Percentiles rank a stretch among this genome's conserved stretches.
Conservation (phyloP, 2,888 invertebrate species). For the Agrochola circellaris region DNA sequence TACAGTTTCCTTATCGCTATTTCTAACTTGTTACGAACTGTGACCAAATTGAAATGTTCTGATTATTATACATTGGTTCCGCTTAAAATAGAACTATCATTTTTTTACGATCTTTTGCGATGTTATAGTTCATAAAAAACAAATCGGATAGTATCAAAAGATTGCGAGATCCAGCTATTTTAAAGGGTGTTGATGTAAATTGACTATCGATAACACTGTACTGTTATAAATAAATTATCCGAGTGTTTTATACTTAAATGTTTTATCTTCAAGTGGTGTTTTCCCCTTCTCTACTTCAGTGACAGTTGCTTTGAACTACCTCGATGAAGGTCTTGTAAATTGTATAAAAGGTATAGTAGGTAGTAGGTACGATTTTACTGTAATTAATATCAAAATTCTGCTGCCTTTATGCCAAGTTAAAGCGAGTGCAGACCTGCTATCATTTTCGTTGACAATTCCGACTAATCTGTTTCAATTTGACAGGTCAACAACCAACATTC, state of each 20-base stretch:
- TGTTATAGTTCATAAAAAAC: too few relatives aligned
- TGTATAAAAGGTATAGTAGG: too few relatives aligned
- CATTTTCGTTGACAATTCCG: too few relatives aligned
- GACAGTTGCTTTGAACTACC: not conserved
- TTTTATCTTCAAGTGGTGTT: not conserved
- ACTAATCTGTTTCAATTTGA: too few relatives aligned
- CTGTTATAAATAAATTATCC: not conserved
- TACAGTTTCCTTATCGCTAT: constrained; percentile 9
- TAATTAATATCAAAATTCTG: too few relatives aligned
- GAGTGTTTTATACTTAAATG: not conserved
- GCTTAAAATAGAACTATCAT: not conserved
- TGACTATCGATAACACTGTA: not conserved
- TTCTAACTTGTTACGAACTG: not conserved
- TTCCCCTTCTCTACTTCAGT: not conserved
- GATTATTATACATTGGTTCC: not conserved
- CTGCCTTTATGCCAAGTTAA: too few relatives aligned
- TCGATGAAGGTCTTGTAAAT: not conserved
- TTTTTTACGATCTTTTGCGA: not conserved
- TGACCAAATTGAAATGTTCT: constrained; percentile 1
- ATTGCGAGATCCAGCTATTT: too few relatives aligned
- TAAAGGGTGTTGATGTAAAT: not conserved
- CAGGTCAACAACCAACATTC: too few relatives aligned
- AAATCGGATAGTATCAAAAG: too few relatives aligned
- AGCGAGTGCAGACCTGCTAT: too few relatives aligned
- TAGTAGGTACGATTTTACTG: not conserved